Evolutionary conservation across 2,888 invertebrate species (phyloP), one percentile per base, ranked within the genome.

Genomic region (Eretmocerus hayati): DNA sequence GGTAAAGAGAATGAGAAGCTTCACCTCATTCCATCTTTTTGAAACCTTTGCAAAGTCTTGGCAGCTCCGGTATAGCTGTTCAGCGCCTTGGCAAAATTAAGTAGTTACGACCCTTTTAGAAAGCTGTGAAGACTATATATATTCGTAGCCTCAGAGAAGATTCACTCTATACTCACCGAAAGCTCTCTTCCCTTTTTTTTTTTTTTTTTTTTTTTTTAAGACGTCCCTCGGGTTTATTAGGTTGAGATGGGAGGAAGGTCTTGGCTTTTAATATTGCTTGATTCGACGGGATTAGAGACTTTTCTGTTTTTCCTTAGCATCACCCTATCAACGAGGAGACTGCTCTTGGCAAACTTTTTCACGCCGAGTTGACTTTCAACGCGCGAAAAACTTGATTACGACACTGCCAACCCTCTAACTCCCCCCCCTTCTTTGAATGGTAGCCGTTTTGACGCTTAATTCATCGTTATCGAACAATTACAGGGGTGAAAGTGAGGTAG

Each of bases 281-380:
- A 66, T 67, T 66, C 64, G 64, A 63, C 19, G 61, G 62, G 62
- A 66, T 66, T 66, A 65, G 42, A 58, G 60, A 59, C 53, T 62
- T 60, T 60, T 56, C 49, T 56, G 56, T 59, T 59, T 58, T 52
- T 50, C 50, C 46, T 48, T 41, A 50, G 50, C 52, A 9, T 30
- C 30, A 9, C 30, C 47, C 41, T 39, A 33, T 49, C 52, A 50
- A 51, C 52, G 49, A 46, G 45, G 50, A 35, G 15, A n/a, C 35
- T 35, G n/a, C 35, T 2, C n/a, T 16, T 18, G 37, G 37, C 37
- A 20, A 20, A 37, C 37, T 37, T n/a, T 16, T 5, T 37, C 15
- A 33, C 30, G 30, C 15, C 26, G 26, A 26, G 11, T 11, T 26
- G 6, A 9, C 11, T 11, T 26, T 11, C 37, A n/a, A 16, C 39